These are phyloP conservation scores for Drosophila novamexicana DNA, from an alignment of 1,140 invertebrate species.

Conservation along the genomic window DNA sequence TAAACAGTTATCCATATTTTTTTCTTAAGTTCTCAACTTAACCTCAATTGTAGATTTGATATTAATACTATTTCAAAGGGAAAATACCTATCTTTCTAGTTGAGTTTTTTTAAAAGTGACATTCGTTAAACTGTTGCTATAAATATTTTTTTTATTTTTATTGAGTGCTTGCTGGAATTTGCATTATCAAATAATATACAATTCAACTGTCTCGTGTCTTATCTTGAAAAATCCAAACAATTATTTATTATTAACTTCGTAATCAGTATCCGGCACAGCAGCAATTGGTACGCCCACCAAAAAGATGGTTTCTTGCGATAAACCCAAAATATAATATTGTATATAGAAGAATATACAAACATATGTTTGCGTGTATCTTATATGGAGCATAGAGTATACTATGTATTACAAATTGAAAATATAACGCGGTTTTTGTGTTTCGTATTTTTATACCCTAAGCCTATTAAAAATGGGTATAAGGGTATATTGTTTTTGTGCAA, in stretches of 20 bases:
- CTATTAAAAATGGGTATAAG: too few species aligned
- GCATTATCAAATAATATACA: constrained; percentile 34
- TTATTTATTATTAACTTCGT: constrained; percentile 22
- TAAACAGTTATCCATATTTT: background rate
- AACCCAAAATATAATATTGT: background rate
- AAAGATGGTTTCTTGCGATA: constrained; percentile 26
- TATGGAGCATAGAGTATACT: background rate
- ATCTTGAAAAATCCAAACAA: constrained; percentile 29
- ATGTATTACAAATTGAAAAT: constrained; percentile 50
- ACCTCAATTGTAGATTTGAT: too few species aligned
- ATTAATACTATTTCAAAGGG: background rate
- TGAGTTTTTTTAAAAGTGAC: constrained; percentile 16
- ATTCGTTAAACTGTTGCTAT: constrained; percentile 34
- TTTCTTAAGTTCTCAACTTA: too few species aligned
- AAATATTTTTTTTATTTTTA: constrained; percentile 27
- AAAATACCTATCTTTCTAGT: constrained; percentile 31
- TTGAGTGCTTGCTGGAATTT: constrained; percentile 21
- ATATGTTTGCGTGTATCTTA: background rate
- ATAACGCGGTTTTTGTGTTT: constrained; percentile 34
- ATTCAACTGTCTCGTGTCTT: constrained; percentile 10
- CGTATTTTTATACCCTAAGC: constrained; percentile 13
- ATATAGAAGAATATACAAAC: background rate
- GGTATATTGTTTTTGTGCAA: too few species aligned
- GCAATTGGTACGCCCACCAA: constrained; percentile 47
- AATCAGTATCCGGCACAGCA: constrained; percentile 22